Evolutionary conservation across 2,888 invertebrate genomes (phyloP).

Genomic region (Julus scandinavius): DNA sequence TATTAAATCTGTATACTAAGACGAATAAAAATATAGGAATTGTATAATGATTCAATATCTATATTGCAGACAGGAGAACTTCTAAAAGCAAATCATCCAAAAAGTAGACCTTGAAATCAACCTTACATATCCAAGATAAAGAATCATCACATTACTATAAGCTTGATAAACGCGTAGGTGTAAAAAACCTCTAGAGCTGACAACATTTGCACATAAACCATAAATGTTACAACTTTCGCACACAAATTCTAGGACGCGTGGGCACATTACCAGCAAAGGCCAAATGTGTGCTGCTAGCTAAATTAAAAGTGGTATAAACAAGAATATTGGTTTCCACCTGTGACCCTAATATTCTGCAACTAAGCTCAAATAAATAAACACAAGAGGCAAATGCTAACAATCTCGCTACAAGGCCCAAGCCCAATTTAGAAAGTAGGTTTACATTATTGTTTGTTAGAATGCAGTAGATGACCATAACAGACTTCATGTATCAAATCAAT

Average conservation of each 20-base stretch:
- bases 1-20: no score
- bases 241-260: neutral
- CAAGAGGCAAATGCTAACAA: neutral
- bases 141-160: neutral
- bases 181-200: neutral
- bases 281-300: neutral
- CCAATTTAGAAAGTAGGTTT: neutral
- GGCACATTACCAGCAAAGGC: neutral
- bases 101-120: no score
- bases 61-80: no score
- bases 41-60: no score
- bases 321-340: neutral
- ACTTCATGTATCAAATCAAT: no score
- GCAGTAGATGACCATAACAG: no score
- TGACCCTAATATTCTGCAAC: neutral
- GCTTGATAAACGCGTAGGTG: neutral
- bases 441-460: neutral
- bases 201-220: slow-evolving; percentile 2
- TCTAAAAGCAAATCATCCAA: no score
- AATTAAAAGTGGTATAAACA: neutral
- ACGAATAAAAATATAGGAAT: no score
- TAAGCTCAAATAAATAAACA: neutral
- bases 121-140: no score
- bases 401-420: neutral
- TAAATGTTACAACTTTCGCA: neutral